Evolutionary conservation across 2,113 vertebrate genomes (phyloP), one percentile per base, ranked within the genome.

Genomic region (Fulica atra): DNA sequence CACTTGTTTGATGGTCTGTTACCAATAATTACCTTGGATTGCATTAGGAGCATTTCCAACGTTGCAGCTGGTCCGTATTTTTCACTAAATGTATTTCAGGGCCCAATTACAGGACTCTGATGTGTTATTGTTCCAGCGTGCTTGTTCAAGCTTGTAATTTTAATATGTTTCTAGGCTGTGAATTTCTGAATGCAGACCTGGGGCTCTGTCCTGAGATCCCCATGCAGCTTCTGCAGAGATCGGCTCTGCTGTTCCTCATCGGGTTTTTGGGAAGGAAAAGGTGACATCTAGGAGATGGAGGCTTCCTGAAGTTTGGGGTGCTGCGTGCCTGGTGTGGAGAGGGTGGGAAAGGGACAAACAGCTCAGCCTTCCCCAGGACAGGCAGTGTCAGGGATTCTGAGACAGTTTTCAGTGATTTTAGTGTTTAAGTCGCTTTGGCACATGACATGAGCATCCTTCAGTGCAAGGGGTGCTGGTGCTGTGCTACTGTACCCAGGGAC

Each of bases 21-120:
- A 93, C 96, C 89, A 93, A 95, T 96, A 95, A 97, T 97, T 97
- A 96, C 96, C 88, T 93, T 93, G 95, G 91, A 94, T 96, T 96
- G 96, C 96, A 96, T 96, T 97, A 97, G 96, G 93, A 97, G 93
- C 95, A 72, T 94, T 97, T 96, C 96, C 96, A 96, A 54, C 92
- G 36, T 93, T 96, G 96, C 96, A 96, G 95, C 96, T 97, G 96
- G 95, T 92, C 93, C 89, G 92, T 93, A 88, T 96, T 96, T 96
- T 94, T 92, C 96, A 38, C 86, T 79, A 86, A 92, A 92, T 93
- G 70, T 94, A 36, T 96, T 95, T 95, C 93, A 88, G 95, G 80
- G 95, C 86, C 92, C 96, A 96, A 92, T 97, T 97, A 96, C 88
- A 40, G 95, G 82, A 53, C 95, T 93, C 95, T 95, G 93, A 94